A percentile compares a stretch with the other conserved stretches of the same genome.
These are phyloP conservation scores for Gerosis bhagava DNA, from an alignment of 2,888 invertebrate genomes.

Conservation along the genomic window DNA sequence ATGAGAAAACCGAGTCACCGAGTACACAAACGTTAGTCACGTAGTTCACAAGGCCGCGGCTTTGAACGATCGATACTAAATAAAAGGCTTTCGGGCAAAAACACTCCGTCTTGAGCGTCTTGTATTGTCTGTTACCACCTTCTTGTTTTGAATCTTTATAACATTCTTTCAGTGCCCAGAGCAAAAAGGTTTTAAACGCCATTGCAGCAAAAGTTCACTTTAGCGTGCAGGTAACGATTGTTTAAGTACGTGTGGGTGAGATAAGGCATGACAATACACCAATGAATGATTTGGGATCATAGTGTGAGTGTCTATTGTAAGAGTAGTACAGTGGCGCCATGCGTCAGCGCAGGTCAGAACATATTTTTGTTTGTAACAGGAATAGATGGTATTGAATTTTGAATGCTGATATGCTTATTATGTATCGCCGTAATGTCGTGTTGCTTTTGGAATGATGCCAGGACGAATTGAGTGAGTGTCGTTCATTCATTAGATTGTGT, in stretches of 20 bases:
- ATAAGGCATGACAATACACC: neutral
- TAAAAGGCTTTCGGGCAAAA: constrained; percentile 18
- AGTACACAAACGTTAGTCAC: constrained; percentile 23
- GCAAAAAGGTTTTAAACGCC: constrained; percentile 7
- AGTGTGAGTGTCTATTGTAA: constrained; percentile 26
- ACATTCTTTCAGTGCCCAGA: neutral
- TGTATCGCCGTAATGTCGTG: neutral
- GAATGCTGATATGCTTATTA: constrained; percentile 18
- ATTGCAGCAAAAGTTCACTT: neutral
- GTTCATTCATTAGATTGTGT: constrained; percentile 15
- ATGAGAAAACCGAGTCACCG: constrained; percentile 21
- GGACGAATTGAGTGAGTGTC: neutral
- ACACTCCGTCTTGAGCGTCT: constrained; percentile 1
- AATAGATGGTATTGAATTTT: constrained; percentile 30
- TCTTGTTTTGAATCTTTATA: neutral
- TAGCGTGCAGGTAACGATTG: neutral
- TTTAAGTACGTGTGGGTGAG: constrained; percentile 1
- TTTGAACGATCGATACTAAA: constrained; percentile 22
- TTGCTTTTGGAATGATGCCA: constrained; percentile 15
- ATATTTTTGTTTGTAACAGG: constrained; percentile 31
- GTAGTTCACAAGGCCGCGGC: constrained; percentile 25
- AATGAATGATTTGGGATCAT: constrained; percentile 2
- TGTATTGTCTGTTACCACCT: constrained; percentile 13
- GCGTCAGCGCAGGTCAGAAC: constrained; percentile 35
- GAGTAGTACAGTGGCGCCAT: constrained; percentile 34